Evolutionary conservation across 2,113 vertebrate genomes (phyloP).

Genomic region (Recurvirostra avosetta): DNA sequence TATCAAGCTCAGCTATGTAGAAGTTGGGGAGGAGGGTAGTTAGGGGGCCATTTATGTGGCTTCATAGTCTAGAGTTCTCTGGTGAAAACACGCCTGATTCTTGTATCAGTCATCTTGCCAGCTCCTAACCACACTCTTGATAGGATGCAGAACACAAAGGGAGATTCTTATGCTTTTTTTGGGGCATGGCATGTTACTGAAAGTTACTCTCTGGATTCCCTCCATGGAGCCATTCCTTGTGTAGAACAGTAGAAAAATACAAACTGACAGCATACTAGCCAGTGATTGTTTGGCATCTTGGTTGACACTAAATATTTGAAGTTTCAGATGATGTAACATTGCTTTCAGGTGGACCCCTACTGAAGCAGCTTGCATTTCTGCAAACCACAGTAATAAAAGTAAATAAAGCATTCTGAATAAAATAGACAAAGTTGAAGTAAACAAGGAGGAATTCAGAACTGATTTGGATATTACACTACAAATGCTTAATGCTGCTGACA

Average conservation of each 20-base stretch:
- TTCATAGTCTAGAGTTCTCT: not conserved
- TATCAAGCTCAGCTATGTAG: not conserved
- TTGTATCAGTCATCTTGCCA: not conserved
- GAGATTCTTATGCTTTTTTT: not conserved
- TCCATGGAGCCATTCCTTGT: not conserved
- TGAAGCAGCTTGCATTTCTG: not conserved
- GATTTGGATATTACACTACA: not conserved
- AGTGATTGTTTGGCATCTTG: rapidly evolving
- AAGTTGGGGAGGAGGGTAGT: not conserved
- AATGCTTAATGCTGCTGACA: not conserved
- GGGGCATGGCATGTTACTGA: not conserved
- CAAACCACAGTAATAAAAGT: not conserved
- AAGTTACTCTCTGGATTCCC: not conserved
- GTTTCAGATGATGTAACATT: not conserved
- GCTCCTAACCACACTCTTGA: not conserved
- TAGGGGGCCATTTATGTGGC: not conserved
- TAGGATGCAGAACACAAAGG: not conserved
- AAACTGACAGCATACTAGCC: too few species aligned
- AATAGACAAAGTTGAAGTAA: not conserved
- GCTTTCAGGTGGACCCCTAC: not conserved
- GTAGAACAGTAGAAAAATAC: not conserved
- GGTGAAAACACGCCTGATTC: not conserved
- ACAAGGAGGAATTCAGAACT: not conserved
- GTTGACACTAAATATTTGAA: not conserved
- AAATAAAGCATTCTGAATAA: not conserved